Percentiles rank a stretch among this genome's conserved stretches.
These are phyloP conservation scores for Mesoclemmys tuberculata DNA, from an alignment of 2,113 vertebrate species.

Conservation along the genomic window DNA sequence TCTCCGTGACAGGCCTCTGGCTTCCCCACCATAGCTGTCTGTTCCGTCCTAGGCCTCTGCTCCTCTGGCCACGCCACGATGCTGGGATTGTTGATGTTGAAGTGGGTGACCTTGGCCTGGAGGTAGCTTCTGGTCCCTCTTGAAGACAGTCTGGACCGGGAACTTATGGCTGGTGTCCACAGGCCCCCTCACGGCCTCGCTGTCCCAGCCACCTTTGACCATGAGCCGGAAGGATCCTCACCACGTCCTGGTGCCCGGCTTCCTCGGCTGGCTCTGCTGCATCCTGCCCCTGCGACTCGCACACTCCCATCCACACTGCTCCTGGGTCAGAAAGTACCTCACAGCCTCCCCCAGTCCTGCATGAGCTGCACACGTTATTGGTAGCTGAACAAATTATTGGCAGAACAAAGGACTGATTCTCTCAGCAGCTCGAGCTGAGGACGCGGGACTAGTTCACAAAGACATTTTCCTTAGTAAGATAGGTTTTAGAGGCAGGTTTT, in stretches of 20 bases:
- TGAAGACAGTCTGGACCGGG: constrained; percentile 70
- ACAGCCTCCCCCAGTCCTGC: too few relatives aligned
- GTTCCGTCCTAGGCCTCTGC: constrained; percentile 14
- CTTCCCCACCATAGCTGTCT: constrained; percentile 12
- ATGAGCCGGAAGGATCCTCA: constrained; percentile 72
- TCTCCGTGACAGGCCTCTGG: constrained; percentile 29
- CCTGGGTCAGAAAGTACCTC: too few relatives aligned
- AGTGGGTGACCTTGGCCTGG: constrained; percentile 69
- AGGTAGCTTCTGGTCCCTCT: constrained; percentile 79
- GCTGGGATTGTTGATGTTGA: constrained; percentile 40
- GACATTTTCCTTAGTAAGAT: too few relatives aligned
- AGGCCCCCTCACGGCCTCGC: constrained; percentile 63
- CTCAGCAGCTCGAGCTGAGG: too few relatives aligned
- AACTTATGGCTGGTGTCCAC: constrained; percentile 45
- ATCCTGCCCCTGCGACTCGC: constrained; percentile 85
- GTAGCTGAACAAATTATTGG: too few relatives aligned
- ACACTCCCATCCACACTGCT: constrained; percentile 89
- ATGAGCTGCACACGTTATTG: too few relatives aligned
- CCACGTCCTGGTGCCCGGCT: constrained; percentile 82
- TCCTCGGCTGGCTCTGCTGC: constrained; percentile 83
- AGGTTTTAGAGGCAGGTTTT: too few relatives aligned
- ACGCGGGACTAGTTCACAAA: too few relatives aligned
- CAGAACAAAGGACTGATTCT: too few relatives aligned
- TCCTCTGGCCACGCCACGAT: constrained; percentile 42
- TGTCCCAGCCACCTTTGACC: constrained; percentile 73